A percentile compares a stretch with the other conserved stretches of the same genome.
phyloP scores from a whole-genome alignment of 2,888 invertebrate species.

The Drosophila aldrichi region DNA sequence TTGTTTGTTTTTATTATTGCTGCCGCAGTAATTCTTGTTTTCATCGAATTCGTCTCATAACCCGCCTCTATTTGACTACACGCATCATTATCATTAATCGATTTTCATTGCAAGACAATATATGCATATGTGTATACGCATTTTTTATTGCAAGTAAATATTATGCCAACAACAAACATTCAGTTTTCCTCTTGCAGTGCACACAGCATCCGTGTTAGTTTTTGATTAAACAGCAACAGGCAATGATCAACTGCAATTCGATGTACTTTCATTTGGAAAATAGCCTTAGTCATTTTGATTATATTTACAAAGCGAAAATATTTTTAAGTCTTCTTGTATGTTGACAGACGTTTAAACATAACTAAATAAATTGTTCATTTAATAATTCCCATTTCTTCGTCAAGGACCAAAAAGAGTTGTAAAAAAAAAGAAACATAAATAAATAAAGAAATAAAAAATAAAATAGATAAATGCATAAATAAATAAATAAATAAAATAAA shows the following conservation, averaged over 20 bases:
- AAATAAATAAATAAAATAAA: too few relatives aligned
- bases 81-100: conserved; percentile 53
- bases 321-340: too few relatives aligned
- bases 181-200: conserved; percentile 10
- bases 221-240: neutral
- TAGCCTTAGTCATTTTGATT: neutral
- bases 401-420: too few relatives aligned
- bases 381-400: too few relatives aligned
- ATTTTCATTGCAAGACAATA: conserved; percentile 6
- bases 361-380: too few relatives aligned
- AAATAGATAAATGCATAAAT: too few relatives aligned
- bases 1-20: conserved; percentile 77
- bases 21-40: conserved; percentile 53
- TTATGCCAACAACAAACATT: conserved; percentile 29
- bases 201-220: conserved; percentile 1
- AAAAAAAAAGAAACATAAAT: too few relatives aligned
- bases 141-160: conserved; percentile 45
- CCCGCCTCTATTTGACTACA: conserved; percentile 25
- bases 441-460: too few relatives aligned
- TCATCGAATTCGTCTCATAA: conserved; percentile 66
- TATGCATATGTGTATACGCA: neutral
- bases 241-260: neutral
- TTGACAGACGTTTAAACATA: too few relatives aligned
- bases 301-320: neutral
- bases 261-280: neutral